These are phyloP conservation scores for Dendrolimus houi DNA, from an alignment of 2,888 invertebrate species.

Conservation along the genomic window DNA sequence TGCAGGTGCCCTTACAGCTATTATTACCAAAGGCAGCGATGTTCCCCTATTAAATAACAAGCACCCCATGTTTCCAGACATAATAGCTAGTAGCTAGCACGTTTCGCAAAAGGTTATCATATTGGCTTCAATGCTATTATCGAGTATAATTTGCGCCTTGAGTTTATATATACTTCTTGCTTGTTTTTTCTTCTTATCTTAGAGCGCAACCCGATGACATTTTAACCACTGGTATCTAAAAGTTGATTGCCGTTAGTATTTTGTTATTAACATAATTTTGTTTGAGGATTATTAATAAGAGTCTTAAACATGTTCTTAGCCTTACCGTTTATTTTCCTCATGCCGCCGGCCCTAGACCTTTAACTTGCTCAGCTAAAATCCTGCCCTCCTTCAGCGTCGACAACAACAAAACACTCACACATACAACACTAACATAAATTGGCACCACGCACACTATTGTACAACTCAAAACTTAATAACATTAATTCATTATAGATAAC, in stretches of 20 bases:
- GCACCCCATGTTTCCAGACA: conserved; percentile 35
- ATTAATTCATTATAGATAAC: conserved; percentile 28
- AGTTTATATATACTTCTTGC: conserved; percentile 22
- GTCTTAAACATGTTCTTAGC: conserved; percentile 13
- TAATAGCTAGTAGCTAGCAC: conserved; percentile 27
- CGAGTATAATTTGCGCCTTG: conserved; percentile 8
- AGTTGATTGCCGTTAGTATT: conserved; percentile 12
- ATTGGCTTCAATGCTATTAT: conserved; percentile 16
- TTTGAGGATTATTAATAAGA: conserved; percentile 16
- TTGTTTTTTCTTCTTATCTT: conserved; percentile 30
- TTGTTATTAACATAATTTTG: conserved; percentile 28
- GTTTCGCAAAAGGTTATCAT: conserved; percentile 34
- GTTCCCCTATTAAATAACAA: conserved; percentile 39
- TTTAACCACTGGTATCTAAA: conserved; percentile 12
- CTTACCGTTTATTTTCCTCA: conserved; percentile 74
- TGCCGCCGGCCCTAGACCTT: conserved; percentile 62
- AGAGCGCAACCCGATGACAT: conserved; percentile 33
- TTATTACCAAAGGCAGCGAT: conserved; percentile 33
- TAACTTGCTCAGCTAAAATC: conserved; percentile 61
- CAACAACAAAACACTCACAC: conserved; percentile 67
- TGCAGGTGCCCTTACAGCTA: conserved; percentile 22
- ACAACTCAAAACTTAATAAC: conserved; percentile 21
- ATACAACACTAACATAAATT: conserved; percentile 50
- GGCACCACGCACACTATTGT: conserved; percentile 38
- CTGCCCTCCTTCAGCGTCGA: conserved; percentile 41